Conservation (phyloP, 2,797 vertebrate species). For the Danio choprae region DNA sequence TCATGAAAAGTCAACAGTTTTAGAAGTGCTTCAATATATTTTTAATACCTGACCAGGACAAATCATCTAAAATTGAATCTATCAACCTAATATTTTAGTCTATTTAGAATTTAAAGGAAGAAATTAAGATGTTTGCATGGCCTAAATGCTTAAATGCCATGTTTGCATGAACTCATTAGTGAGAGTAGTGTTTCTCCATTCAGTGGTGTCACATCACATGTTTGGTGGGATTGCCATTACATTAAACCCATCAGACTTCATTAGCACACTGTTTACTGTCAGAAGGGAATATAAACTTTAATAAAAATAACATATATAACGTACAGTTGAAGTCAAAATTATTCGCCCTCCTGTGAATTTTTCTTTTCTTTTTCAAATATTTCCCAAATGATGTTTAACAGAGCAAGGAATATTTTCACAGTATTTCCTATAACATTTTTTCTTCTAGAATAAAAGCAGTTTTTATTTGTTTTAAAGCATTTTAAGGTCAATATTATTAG, state of each 20-base stretch:
- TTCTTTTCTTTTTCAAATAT: too few relatives aligned
- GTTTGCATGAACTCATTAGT: slow-evolving; percentile 25
- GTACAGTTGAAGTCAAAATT: too few relatives aligned
- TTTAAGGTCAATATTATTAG: too few relatives aligned
- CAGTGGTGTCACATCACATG: background rate
- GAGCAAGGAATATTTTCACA: too few relatives aligned
- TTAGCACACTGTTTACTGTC: background rate
- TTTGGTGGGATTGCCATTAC: slow-evolving; percentile 12
- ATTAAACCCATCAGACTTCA: slow-evolving; percentile 2
- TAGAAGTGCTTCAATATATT: background rate
- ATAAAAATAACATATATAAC: too few relatives aligned
- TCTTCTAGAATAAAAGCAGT: too few relatives aligned
- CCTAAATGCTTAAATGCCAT: background rate
- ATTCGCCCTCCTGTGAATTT: too few relatives aligned
- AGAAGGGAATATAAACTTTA: background rate
- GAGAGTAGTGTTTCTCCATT: slow-evolving; percentile 17
- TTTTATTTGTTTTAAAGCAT: too few relatives aligned
- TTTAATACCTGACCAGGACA: background rate
- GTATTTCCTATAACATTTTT: too few relatives aligned
- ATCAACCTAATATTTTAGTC: background rate
- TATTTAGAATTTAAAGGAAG: slow-evolving; percentile 46
- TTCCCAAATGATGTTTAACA: too few relatives aligned
- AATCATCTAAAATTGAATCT: background rate
- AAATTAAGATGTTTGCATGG: background rate
- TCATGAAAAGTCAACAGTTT: background rate